These are phyloP conservation scores for Peromyscus aztecus DNA, from an alignment of 2,797 vertebrate species.

Conservation along the genomic window DNA sequence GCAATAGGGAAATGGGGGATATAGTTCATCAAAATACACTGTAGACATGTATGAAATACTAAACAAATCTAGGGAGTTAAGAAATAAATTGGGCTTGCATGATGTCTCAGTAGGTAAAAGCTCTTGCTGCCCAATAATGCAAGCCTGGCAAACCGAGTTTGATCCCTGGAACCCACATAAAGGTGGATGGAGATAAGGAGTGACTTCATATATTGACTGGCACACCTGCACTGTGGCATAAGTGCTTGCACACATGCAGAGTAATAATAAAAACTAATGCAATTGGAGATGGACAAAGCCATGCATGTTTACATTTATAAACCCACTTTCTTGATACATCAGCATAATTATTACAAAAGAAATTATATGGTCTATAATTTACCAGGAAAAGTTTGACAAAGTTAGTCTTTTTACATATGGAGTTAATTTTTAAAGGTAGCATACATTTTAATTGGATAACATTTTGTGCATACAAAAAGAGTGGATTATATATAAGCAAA, in stretches of 20 bases:
- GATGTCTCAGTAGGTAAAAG: not conserved
- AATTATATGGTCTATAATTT: slow-evolving; percentile 32
- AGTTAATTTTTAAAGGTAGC: slow-evolving; percentile 42
- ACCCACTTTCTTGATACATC: not conserved
- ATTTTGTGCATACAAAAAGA: not conserved
- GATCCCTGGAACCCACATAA: not conserved
- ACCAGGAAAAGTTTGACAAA: not conserved
- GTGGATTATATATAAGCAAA: not conserved
- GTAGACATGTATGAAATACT: not conserved
- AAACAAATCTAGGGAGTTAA: not conserved
- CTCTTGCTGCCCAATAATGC: not conserved
- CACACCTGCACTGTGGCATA: not conserved
- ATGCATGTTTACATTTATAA: not conserved
- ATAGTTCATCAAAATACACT: not conserved
- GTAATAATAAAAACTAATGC: not conserved
- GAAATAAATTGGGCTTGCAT: not conserved
- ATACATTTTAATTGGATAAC: slow-evolving; percentile 9
- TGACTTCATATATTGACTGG: not conserved
- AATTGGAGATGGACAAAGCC: not conserved
- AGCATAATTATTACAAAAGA: not conserved
- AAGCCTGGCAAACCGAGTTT: not conserved
- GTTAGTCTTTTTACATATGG: not conserved
- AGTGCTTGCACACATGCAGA: not conserved
- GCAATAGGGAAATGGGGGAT: not conserved
- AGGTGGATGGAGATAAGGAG: not conserved